These are phyloP conservation scores for Acanthiza pusilla DNA, from an alignment of 2,797 vertebrate species.

Conservation along the genomic window DNA sequence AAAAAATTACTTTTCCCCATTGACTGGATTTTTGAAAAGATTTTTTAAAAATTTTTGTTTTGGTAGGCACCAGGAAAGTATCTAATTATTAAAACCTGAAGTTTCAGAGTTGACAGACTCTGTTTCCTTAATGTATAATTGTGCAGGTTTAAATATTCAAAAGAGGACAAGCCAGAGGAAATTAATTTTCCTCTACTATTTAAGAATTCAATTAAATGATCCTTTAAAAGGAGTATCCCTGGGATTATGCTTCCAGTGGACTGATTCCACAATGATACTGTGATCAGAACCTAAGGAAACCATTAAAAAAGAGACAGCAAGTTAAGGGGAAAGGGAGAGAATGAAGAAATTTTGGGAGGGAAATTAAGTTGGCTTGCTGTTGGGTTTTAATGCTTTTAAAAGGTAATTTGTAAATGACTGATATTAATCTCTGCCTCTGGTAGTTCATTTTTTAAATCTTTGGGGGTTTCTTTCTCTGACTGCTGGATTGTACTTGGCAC, in stretches of 20 bases:
- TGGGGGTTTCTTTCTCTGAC: background rate
- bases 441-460: background rate
- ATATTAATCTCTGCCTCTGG: background rate
- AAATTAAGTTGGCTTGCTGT: background rate
- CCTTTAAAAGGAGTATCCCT: background rate
- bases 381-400: background rate
- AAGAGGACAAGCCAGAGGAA: background rate
- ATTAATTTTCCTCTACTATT: background rate
- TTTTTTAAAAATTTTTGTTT: background rate
- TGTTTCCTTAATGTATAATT: background rate
- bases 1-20: background rate
- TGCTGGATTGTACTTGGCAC: background rate
- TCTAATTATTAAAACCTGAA: background rate
- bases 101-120: background rate
- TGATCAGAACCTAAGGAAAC: background rate
- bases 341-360: background rate
- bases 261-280: background rate
- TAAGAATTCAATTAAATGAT: background rate
- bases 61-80: background rate
- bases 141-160: background rate
- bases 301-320: background rate
- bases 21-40: background rate
- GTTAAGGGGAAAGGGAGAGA: background rate
- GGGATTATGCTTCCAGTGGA: background rate
- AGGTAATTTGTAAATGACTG: background rate